These are phyloP conservation scores for Lasioglossum figueresi DNA, from an alignment of 2,888 invertebrate species.

Conservation along the genomic window DNA sequence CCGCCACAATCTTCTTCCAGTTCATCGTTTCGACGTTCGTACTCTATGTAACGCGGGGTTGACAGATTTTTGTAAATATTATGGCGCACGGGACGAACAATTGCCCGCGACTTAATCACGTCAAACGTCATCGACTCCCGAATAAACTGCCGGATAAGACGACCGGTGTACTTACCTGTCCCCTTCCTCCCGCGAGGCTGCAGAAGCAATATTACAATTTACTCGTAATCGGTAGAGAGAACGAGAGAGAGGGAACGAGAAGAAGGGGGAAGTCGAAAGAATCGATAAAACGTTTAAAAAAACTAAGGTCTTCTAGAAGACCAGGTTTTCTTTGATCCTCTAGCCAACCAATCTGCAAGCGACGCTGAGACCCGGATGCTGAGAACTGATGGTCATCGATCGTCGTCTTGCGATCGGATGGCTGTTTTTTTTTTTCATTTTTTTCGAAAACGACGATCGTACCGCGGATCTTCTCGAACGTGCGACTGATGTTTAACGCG, in stretches of 20 bases:
- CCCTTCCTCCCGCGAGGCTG: slow-evolving; percentile 59
- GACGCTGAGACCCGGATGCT: slow-evolving; percentile 28
- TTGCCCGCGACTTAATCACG: slow-evolving; percentile 50
- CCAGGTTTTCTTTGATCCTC: slow-evolving; percentile 11
- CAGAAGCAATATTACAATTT: slow-evolving; percentile 71
- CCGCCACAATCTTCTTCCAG: slow-evolving; percentile 24
- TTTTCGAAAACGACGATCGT: slow-evolving; percentile 18
- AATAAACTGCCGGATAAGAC: slow-evolving; percentile 24
- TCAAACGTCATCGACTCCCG: slow-evolving; percentile 22
- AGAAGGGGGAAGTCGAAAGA: neutral
- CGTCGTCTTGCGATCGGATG: slow-evolving; percentile 17
- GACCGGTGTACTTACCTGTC: neutral
- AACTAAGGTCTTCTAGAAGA: slow-evolving; percentile 30
- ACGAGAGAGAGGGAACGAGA: slow-evolving; percentile 54
- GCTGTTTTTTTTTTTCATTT: slow-evolving; percentile 16
- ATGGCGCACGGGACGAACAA: slow-evolving; percentile 50
- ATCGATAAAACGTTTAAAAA: slow-evolving; percentile 47
- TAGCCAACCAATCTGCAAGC: neutral
- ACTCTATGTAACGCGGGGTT: slow-evolving; percentile 53
- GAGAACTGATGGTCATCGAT: slow-evolving; percentile 5
- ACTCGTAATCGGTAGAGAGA: slow-evolving; percentile 71
- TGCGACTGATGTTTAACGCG: slow-evolving; percentile 57
- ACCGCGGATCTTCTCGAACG: slow-evolving; percentile 25
- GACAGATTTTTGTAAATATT: slow-evolving; percentile 69
- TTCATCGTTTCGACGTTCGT: slow-evolving; percentile 58